Evolutionary conservation across 1,140 invertebrate species (phyloP), one percentile per base, ranked within the genome.

Genomic region (Drusus annulatus): DNA sequence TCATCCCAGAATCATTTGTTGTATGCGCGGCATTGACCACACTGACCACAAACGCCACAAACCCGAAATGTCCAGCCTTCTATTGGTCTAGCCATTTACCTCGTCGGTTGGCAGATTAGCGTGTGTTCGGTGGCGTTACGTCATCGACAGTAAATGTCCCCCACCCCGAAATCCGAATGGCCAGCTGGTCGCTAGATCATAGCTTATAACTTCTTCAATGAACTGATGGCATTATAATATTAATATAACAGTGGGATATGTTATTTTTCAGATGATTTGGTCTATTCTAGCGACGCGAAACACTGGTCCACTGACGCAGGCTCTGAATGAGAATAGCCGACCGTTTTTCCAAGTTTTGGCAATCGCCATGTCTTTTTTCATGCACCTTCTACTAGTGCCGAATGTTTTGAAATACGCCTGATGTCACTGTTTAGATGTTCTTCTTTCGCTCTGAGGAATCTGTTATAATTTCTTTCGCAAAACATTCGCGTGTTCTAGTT

Each of bases 361-460:
- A 69, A 45, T 69, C 65, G 36, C n/a, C 36, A 13, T 69, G 36
- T 17, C 17, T 69, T 69, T 69, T 69, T 69, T 69, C 36, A 50
- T n/a, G 21, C 21, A 36, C 36, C n/a, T 69, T 17, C 19, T 8
- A 21, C 5, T 65, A 16, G 36, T 45, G 36, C 36, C 36, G 36
- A 63, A 25, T 60, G 15, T 68, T 78, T 50, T 54, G 31, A 78
- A 50, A 54, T 78, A 78, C 1, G 36, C 45, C 31, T 65, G 52
- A 65, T 50, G 68, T 79, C 25, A 60, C 21, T 21, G 19, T 19
- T 51, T 23, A 63, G 25, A 63, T 31, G 15, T 31, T 25, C 75
- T 62, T 23, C 16, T 52, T 21, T 21, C 10, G 45, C 25, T 15
- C n/a, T n/a, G n/a, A 10, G 19, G 16, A 51, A 71, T 50, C 8